Evolutionary conservation across 2,888 invertebrate species (phyloP).

Genomic region (Anorthoa munda): DNA sequence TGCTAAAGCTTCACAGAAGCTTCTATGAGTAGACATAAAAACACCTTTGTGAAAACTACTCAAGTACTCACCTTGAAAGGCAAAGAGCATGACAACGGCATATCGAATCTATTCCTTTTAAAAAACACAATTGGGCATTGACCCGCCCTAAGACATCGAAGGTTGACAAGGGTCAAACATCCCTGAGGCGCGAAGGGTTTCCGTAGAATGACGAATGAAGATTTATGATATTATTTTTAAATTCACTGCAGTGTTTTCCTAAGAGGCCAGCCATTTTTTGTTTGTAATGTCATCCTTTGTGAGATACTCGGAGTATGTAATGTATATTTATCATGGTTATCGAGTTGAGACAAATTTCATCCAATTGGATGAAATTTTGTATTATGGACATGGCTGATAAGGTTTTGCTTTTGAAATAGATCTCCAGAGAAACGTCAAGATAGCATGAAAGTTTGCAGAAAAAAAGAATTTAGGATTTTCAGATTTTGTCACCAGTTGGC

Average conservation of each 20-base stretch:
- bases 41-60: constrained; percentile 8
- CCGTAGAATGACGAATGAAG: constrained; percentile 55
- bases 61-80: constrained; percentile 24
- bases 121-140: constrained; percentile 59
- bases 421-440: not conserved
- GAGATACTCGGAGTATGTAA: not conserved
- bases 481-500: too few relatives aligned
- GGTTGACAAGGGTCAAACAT: constrained; percentile 67
- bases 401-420: not conserved
- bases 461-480: too few relatives aligned
- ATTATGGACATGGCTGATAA: not conserved
- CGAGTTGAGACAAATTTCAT: too few relatives aligned
- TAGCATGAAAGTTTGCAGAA: not conserved
- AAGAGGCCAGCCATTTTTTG: constrained; percentile 26
- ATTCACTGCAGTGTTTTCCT: constrained; percentile 37
- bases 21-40: not conserved
- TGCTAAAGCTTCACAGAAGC: not conserved
- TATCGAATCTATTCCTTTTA: constrained; percentile 63
- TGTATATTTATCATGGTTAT: not conserved
- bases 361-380: not conserved
- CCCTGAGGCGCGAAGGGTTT: constrained; percentile 49
- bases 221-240: constrained; percentile 56
- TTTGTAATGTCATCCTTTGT: constrained; percentile 35
- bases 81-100: constrained; percentile 34
- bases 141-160: constrained; percentile 51